Percentiles rank a stretch among this genome's conserved stretches.
Conservation (phyloP, 2,113 vertebrate genomes). For the Telmatochromis brachygnathus region DNA sequence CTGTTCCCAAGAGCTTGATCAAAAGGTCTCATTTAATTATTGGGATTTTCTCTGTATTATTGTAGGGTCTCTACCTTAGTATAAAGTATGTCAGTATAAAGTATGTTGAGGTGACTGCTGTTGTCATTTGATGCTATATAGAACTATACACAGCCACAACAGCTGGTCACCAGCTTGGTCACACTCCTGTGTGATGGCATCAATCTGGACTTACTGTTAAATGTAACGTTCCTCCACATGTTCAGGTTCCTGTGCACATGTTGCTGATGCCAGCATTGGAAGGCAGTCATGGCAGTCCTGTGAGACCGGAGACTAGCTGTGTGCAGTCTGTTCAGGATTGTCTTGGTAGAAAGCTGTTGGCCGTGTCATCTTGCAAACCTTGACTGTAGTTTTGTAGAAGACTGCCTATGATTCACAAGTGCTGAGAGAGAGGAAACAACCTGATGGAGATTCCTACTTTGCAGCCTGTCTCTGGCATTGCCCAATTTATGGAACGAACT, state of each 20-base stretch:
- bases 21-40: neutral
- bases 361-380: neutral
- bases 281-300: neutral
- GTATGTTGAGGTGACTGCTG: neutral
- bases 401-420: neutral
- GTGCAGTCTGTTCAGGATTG: neutral
- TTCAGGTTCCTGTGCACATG: neutral
- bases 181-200: neutral
- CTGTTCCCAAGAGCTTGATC: neutral
- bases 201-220: neutral
- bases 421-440: neutral
- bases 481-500: neutral
- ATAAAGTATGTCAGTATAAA: neutral
- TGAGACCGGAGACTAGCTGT: neutral
- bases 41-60: neutral
- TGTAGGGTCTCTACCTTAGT: neutral
- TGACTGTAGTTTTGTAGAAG: neutral
- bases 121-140: neutral
- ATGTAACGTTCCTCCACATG: neutral
- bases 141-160: neutral
- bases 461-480: neutral
- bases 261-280: neutral
- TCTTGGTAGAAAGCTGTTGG: neutral
- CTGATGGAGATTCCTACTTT: neutral
- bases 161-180: neutral